These are phyloP conservation scores for Andrena fulva DNA, from an alignment of 2,888 invertebrate species.

Conservation along the genomic window DNA sequence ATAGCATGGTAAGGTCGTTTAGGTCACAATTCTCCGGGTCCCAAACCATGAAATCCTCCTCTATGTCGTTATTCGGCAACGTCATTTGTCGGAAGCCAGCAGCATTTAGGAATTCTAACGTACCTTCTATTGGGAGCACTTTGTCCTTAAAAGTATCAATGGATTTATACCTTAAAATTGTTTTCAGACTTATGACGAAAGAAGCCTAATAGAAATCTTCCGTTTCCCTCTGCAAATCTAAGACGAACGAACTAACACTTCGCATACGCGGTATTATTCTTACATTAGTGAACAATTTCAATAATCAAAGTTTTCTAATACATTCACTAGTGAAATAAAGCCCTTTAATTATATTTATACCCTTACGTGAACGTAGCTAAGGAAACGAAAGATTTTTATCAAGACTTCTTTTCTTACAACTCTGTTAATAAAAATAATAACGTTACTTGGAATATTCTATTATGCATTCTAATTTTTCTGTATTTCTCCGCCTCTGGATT, in stretches of 20 bases:
- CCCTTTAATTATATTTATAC: background rate
- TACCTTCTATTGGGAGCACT: slow-evolving; percentile 92
- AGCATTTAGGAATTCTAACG: slow-evolving; percentile 92
- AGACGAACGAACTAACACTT: background rate
- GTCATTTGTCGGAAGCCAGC: slow-evolving; percentile 91
- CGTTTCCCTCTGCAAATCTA: background rate
- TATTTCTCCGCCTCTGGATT: slow-evolving; percentile 95
- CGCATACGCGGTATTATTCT: too few species aligned
- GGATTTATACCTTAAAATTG: slow-evolving; percentile 7
- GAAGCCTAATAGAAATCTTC: slow-evolving; percentile 15
- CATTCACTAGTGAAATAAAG: too few species aligned
- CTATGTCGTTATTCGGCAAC: slow-evolving; percentile 87
- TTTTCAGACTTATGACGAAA: background rate
- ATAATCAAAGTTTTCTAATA: too few species aligned
- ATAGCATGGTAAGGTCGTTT: slow-evolving; percentile 86
- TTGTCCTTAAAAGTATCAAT: slow-evolving; percentile 87
- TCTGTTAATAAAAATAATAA: background rate
- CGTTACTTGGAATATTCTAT: slow-evolving; percentile 86
- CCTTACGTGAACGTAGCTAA: background rate
- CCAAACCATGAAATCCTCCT: slow-evolving; percentile 90
- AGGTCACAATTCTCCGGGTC: slow-evolving; percentile 84
- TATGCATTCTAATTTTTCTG: slow-evolving; percentile 94
- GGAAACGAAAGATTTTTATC: slow-evolving; percentile 2
- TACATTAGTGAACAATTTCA: too few species aligned
- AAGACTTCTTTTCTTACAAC: slow-evolving; percentile 1